These are phyloP conservation scores for Phyllotis vaccarum DNA, from an alignment of 2,797 vertebrate species.

Conservation along the genomic window DNA sequence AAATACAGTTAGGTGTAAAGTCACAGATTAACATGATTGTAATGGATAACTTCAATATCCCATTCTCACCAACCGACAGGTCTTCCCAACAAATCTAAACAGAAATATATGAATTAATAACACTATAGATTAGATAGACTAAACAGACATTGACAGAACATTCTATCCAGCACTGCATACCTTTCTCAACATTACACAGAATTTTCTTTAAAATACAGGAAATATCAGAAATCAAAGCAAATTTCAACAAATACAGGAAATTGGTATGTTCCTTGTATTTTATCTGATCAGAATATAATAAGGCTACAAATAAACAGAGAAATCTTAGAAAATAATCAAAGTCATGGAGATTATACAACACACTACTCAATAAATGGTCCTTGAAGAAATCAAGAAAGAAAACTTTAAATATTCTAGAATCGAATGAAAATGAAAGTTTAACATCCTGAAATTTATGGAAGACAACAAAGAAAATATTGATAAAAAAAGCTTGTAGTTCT, in stretches of 20 bases:
- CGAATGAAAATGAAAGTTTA: neutral
- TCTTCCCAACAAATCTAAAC: neutral
- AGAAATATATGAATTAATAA: neutral
- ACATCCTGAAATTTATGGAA: neutral
- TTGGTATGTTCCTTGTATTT: neutral
- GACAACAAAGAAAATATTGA: neutral
- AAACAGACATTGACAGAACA: neutral
- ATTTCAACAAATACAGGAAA: neutral
- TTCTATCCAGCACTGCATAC: neutral
- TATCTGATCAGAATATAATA: neutral
- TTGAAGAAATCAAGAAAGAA: neutral
- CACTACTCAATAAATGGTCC: neutral
- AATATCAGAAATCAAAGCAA: neutral
- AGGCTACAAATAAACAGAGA: neutral
- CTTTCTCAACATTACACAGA: neutral
- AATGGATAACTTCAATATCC: neutral
- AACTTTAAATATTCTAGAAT: neutral
- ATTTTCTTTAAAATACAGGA: neutral
- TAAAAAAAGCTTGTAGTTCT: neutral
- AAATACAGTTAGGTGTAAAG: neutral
- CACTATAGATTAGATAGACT: neutral
- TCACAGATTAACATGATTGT: neutral
- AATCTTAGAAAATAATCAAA: neutral
- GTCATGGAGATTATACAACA: neutral
- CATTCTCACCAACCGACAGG: neutral